Base-by-base conservation (phyloP, 1,140 invertebrate genomes). In the Cylas formicarius region DNA sequence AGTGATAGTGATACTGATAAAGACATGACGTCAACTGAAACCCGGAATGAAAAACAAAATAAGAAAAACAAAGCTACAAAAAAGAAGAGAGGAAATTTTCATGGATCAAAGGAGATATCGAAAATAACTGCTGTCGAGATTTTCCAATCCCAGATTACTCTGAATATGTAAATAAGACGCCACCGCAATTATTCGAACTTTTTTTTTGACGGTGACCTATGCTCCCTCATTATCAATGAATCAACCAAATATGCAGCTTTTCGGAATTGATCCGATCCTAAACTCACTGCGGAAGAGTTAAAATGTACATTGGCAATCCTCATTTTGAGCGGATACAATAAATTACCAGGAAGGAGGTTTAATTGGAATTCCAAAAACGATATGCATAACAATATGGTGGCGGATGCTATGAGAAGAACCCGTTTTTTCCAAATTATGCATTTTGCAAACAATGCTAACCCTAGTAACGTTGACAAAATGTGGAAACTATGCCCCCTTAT, bases 361-460 rank as follows among this genome's bases (percentile, higher is more conserved):
- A 48, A 48, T 23, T 52, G 45, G 46, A 37, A 49, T 44, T 44
- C 46, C 9, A 34, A 39, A 14, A 16, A n/a, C 1, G 50, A 52
- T 26, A 44, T 52, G 38, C 20, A 27, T 10, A 48, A 36, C 44
- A 23, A 32, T 28, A 38, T 49, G 40, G 41, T 34, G 5, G 23
- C 13, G 17, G 27, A 48, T 20, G 18, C 46, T 19, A 48, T 44
- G 39, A 7, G 46, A 21, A 34, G 34, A 8, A 47, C 35, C 39
- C 44, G 13, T 52, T 52, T 43, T n/a, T 35, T 29, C 32, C 27
- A 44, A 36, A 44, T 39, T 39, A 13, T 52, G 17, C 46, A 44
- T 40, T 21, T 35, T 8, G 40, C 46, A 22, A 34, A 50, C 37
- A 50, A 50, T 36, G 33, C 4, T n/a, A 22, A 28, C 6, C 9